Evolutionary conservation across 53 echinoderm and acorn worm genomes (phyloP).

Genomic region (Crossaster papposus): DNA sequence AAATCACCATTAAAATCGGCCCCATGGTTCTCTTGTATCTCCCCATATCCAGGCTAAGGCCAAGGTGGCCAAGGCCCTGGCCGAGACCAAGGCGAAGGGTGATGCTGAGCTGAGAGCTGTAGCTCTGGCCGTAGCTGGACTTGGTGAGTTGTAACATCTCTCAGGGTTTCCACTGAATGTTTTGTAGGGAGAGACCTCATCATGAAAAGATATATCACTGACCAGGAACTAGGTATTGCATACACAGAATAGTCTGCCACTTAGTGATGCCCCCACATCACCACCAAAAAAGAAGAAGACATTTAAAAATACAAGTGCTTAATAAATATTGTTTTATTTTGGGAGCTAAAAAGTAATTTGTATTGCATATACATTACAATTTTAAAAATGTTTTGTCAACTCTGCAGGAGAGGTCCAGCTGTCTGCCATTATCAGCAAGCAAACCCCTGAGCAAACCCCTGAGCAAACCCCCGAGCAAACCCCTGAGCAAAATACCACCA

Average conservation of each 20-base stretch:
- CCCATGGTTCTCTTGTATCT: background rate
- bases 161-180: background rate
- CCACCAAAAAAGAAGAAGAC: too few species aligned
- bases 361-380: background rate
- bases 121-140: constrained; percentile 36
- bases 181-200: background rate
- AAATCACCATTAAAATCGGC: too few species aligned
- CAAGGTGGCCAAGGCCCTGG: constrained; percentile 54
- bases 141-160: constrained; percentile 20
- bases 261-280: too few species aligned
- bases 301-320: too few species aligned
- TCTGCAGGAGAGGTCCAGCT: constrained; percentile 37
- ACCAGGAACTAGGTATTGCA: too few species aligned
- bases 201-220: too few species aligned
- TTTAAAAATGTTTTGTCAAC: background rate
- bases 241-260: too few species aligned
- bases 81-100: constrained; percentile 39
- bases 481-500: constrained; percentile 15
- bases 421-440: constrained; percentile 19
- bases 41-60: constrained; percentile 26
- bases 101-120: constrained; percentile 40
- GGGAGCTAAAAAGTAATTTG: background rate
- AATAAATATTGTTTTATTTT: too few species aligned
- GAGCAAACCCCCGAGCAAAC: constrained; percentile 24
- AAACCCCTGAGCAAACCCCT: constrained; percentile 42